phyloP scores from a whole-genome alignment of 2,888 invertebrate species.

The Polylopha cassiicola region DNA sequence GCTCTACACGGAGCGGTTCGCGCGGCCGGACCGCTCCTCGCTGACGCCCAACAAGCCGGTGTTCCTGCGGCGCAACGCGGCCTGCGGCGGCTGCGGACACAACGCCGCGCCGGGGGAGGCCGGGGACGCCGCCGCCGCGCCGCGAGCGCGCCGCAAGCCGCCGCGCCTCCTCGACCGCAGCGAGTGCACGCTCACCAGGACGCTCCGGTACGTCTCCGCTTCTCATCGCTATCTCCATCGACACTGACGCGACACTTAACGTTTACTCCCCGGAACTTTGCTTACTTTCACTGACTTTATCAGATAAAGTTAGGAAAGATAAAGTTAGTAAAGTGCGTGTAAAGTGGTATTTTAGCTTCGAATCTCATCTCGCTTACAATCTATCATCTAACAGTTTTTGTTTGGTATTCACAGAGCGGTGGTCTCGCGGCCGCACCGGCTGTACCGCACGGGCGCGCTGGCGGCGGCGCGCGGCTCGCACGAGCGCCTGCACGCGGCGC shows the following conservation, averaged over 20 bases:
- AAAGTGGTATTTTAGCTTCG: too few relatives aligned
- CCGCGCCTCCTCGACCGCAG: conserved; percentile 44
- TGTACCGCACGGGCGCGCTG: conserved; percentile 57
- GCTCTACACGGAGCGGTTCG: conserved; percentile 52
- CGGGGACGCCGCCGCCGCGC: conserved; percentile 14
- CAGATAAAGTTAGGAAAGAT: too few relatives aligned
- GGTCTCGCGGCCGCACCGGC: conserved; percentile 51
- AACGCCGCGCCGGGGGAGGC: conserved; percentile 30
- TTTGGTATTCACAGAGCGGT: conserved; percentile 27
- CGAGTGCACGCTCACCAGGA: conserved; percentile 38
- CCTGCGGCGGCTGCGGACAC: conserved; percentile 38
- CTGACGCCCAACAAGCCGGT: conserved; percentile 24
- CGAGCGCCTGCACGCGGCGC: conserved; percentile 37
- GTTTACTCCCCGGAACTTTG: too few relatives aligned
- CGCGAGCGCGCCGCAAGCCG: conserved; percentile 43
- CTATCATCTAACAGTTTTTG: too few relatives aligned
- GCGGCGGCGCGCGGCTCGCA: conserved; percentile 47
- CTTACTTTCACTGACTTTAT: too few relatives aligned
- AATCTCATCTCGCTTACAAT: too few relatives aligned
- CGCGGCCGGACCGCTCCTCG: conserved; percentile 30
- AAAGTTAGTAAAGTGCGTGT: too few relatives aligned
- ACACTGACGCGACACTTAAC: background rate
- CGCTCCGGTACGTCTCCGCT: conserved; percentile 2
- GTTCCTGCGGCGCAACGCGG: conserved; percentile 18
- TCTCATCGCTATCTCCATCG: conserved; percentile 6